Evolutionary conservation across 2,888 invertebrate species (phyloP), one percentile per base, ranked within the genome.

Genomic region (Junonia oenone): DNA sequence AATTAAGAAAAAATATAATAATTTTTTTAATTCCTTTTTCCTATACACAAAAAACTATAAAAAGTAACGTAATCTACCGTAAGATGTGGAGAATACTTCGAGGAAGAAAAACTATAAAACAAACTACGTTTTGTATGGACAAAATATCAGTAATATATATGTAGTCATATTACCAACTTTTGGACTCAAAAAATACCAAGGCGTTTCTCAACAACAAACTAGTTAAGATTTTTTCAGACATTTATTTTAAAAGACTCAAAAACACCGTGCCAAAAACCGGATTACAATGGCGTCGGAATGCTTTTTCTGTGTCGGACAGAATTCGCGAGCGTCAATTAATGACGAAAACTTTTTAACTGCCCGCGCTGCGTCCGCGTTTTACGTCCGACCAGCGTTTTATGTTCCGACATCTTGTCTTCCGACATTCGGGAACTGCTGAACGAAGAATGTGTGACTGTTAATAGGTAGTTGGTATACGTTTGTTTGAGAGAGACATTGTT

Each of bases 241-340:
- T 15, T 37, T 15, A 37, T 37, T 22, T 43, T 14, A 43, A 43
- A 13, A 43, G 43, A 43, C 13, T 43, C 8, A 22, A 43, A 33
- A 26, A 9, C n/a, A 2, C 26, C 26, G 17, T 43, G 43, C 43
- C 43, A 43, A 43, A 43, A 43, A 40, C 19, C 19, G 5, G 13
- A 8, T 26, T 26, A 26, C 22, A 26, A 43, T 26, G 6, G 13
- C 22, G 26, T 43, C 26, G 26, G 13, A 43, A 43, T 26, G 22
- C 26, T 43, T 43, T 26, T 26, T 26, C 43, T 29, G 13, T 29
- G 27, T 40, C 40, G 26, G 15, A 17, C 50, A 17, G 26, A 40
- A 50, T 37, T 50, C 50, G n/a, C 40, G n/a, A 50, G 50, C 50
- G 40, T 50, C 40, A 40, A 50, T 50, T 50, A 50, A 50, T 50